Conservation (phyloP, 2,888 invertebrate genomes). For the Rhimphoctona megacephalus region DNA sequence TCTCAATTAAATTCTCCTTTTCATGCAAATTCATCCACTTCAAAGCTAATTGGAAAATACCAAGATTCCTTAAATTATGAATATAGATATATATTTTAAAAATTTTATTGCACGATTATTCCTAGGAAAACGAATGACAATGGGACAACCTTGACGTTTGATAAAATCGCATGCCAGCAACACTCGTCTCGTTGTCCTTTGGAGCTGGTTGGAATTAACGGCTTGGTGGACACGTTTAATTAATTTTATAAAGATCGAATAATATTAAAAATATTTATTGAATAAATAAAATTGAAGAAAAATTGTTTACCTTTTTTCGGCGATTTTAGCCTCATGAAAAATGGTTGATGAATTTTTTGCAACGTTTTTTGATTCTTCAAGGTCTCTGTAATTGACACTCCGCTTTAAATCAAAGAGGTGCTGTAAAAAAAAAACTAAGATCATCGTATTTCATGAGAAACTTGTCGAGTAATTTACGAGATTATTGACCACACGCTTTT, state of each 20-base stretch:
- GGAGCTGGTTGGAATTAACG: conserved; percentile 78
- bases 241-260: conserved; percentile 8
- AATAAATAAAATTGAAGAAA: neutral
- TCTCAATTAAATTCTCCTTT: neutral
- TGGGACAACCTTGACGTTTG: conserved; percentile 72
- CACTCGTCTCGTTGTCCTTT: conserved; percentile 80
- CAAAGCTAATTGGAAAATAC: conserved; percentile 21
- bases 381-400: too few relatives aligned
- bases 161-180: conserved; percentile 76
- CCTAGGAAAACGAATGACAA: conserved; percentile 78
- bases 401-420: neutral
- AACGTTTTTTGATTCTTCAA: neutral
- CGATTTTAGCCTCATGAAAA: neutral
- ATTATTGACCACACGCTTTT: conserved; percentile 32
- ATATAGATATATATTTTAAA: neutral
- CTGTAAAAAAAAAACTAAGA: neutral
- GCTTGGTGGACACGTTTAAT: conserved; percentile 73
- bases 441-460: neutral
- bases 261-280: neutral
- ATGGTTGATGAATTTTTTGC: neutral
- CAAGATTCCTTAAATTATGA: neutral
- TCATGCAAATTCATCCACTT: neutral
- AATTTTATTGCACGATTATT: conserved; percentile 66
- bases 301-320: neutral
- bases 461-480: neutral